Evolutionary conservation across 2,888 invertebrate genomes (phyloP).

Genomic region (Netelia inedita): DNA sequence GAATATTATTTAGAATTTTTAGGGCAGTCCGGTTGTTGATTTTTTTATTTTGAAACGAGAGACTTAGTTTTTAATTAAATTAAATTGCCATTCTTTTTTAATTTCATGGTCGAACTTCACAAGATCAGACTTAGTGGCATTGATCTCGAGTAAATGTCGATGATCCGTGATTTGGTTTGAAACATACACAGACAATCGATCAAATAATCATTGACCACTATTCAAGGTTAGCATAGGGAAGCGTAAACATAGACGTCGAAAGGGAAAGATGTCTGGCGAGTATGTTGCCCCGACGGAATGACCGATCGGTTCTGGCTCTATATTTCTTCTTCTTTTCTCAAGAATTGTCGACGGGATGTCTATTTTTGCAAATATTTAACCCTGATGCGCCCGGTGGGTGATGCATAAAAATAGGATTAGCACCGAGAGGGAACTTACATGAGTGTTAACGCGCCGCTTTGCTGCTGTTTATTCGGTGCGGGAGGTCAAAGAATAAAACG

Average conservation of each 20-base stretch:
- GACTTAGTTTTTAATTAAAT: background rate
- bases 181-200: conserved; percentile 39
- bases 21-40: background rate
- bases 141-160: conserved; percentile 60
- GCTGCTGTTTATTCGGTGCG: conserved; percentile 44
- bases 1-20: conserved; percentile 36
- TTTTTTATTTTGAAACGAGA: background rate
- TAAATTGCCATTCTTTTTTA: background rate
- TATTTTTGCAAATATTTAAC: conserved; percentile 71
- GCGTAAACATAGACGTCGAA: conserved; percentile 57
- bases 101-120: background rate
- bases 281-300: conserved; percentile 66
- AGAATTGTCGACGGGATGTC: conserved; percentile 47
- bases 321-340: background rate
- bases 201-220: conserved; percentile 53
- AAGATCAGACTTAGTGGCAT: conserved; percentile 28
- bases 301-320: conserved; percentile 52
- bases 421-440: conserved; percentile 33
- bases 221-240: conserved; percentile 1
- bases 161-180: conserved; percentile 42
- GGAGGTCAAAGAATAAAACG: conserved; percentile 41
- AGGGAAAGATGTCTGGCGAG: conserved; percentile 47
- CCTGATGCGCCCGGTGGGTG: conserved; percentile 68
- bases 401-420: conserved; percentile 69
- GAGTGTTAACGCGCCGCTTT: conserved; percentile 41